These are phyloP conservation scores for Oxygymnocypris stewartii DNA, from an alignment of 2,113 vertebrate genomes.

Conservation along the genomic window DNA sequence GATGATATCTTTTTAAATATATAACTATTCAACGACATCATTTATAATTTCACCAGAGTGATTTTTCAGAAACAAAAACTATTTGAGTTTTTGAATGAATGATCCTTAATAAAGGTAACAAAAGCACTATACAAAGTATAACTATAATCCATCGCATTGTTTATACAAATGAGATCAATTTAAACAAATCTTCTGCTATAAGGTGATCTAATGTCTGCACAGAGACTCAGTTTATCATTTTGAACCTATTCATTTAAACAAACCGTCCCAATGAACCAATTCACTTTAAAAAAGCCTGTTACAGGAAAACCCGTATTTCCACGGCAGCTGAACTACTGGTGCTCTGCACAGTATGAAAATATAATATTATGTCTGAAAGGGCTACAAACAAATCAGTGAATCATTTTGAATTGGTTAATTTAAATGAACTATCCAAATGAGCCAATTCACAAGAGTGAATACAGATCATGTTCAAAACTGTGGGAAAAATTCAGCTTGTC, in stretches of 20 bases:
- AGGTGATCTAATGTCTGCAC: not conserved
- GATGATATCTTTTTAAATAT: not conserved
- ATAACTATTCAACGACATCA: not conserved
- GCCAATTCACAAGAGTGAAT: not conserved
- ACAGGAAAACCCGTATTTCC: not conserved
- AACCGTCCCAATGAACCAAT: not conserved
- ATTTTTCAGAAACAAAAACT: not conserved
- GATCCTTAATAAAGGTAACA: not conserved
- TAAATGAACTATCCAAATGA: not conserved
- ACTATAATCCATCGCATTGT: not conserved
- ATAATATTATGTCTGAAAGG: not conserved
- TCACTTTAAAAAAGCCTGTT: not conserved
- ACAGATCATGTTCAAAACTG: not conserved
- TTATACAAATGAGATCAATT: not conserved
- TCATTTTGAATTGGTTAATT: not conserved
- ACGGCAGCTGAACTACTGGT: not conserved
- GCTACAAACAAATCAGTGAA: not conserved
- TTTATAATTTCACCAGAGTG: not conserved
- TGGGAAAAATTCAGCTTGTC: not conserved
- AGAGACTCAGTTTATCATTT: not conserved
- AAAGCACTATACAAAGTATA: not conserved
- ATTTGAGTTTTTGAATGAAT: not conserved
- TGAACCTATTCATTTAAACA: too few species aligned
- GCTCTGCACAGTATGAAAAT: not conserved
- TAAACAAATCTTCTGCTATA: not conserved